Evolutionary conservation across 1,140 invertebrate species (phyloP), one percentile per base, ranked within the genome.

Genomic region (Cotesia vestalis): DNA sequence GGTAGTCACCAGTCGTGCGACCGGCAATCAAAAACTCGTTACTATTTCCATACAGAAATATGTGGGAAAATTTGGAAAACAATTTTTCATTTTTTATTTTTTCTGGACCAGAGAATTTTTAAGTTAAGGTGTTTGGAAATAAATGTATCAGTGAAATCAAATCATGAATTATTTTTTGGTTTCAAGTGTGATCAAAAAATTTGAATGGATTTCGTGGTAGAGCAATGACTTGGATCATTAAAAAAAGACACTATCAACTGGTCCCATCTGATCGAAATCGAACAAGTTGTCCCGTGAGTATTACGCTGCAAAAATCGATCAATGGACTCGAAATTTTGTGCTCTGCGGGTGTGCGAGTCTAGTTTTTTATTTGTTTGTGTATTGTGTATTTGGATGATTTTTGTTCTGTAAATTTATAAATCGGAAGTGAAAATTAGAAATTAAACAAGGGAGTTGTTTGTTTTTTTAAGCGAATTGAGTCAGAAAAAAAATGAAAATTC

Each of bases 241-340:
- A 59, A 55, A 62, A 63, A 57, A 46, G 62, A 55, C 34, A 17
- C 38, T 20, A 72, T 72, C 70, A 38, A 66, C 70, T 20, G 59
- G 60, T 70, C 55, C 73, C 60, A 76, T 76, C 75, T 63, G 72
- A 71, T 71, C 8, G 14, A 40, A 27, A 6, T 5, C 40, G 8
- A 34, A 20, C 2, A 46, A 46, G 14, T 35, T 53, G 69, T 72
- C 75, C 73, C 75, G 70, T 61, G 75, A 73, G 75, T 76, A 76
- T 76, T 76, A 76, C 75, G 53, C 60, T 74, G 75, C 75, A 76
- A 57, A 74, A 76, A 61, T 17, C 20, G n/a, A 61, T 76, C 55
- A 76, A 76, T 76, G 70, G 69, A 67, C n/a, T 17, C 11, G 12
- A 38, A 67, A 46, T 72, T 74, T 72, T 51, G 66, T 36, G 38